Percentiles rank a stretch among this genome's conserved stretches.
Conservation (phyloP, 2,113 vertebrate genomes). For the Quiscalus mexicanus region DNA sequence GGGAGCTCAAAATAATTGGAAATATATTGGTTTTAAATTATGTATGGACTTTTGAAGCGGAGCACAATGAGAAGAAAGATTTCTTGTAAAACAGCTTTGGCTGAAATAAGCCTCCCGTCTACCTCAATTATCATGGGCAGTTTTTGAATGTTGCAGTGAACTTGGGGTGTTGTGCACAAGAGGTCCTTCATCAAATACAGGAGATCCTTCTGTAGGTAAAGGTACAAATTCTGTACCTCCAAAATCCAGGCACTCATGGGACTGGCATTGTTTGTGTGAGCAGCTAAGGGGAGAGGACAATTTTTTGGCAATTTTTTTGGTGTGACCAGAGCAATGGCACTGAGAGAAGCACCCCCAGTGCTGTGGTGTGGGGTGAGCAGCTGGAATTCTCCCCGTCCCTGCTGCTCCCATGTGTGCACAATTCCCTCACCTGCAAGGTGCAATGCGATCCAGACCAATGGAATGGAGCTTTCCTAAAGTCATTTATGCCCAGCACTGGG, state of each 20-base stretch:
- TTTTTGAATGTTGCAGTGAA: background rate
- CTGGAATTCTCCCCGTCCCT: background rate
- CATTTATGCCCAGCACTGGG: fast-evolving
- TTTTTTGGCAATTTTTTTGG: background rate
- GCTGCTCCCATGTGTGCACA: fast-evolving
- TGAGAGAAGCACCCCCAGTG: fast-evolving
- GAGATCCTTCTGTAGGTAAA: background rate
- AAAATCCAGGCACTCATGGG: background rate
- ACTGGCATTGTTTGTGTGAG: background rate
- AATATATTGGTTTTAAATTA: slow-evolving; percentile 73
- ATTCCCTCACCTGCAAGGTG: background rate
- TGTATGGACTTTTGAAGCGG: slow-evolving; percentile 16
- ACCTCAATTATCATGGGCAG: background rate
- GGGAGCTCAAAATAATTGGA: slow-evolving; percentile 68
- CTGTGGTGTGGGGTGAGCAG: background rate
- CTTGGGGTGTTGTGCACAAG: fast-evolving
- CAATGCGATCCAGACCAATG: background rate
- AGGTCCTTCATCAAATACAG: background rate
- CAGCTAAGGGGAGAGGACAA: background rate
- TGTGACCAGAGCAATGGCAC: background rate
- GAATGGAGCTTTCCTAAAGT: too few relatives aligned
- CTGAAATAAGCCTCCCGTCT: background rate
- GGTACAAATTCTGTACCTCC: background rate
- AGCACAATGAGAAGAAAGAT: background rate
- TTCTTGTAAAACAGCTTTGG: background rate